A percentile compares a stretch with the other conserved stretches of the same genome.
Evolutionary conservation across 2,797 vertebrate species (phyloP).

Genomic region (Rhodeus uyekii): DNA sequence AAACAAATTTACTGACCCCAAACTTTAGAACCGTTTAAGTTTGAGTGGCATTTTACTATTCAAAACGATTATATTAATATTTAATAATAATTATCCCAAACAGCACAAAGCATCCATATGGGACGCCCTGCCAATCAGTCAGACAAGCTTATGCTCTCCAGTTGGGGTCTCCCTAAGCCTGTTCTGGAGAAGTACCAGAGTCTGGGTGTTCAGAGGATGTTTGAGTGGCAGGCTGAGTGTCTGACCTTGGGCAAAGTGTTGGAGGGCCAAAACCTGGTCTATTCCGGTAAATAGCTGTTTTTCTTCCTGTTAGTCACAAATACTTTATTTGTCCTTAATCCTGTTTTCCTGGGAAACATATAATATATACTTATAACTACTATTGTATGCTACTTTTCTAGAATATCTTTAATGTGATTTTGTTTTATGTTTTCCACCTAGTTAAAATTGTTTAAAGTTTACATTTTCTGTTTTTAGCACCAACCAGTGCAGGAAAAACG

Average conservation of each 20-base stretch:
- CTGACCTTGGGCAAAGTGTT: slow-evolving; percentile 87
- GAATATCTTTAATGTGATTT: background rate
- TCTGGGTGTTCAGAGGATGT: slow-evolving; percentile 89
- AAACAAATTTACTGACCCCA: background rate
- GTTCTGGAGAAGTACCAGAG: slow-evolving; percentile 88
- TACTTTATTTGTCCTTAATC: background rate
- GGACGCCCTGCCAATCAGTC: slow-evolving; percentile 75
- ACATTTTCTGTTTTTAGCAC: slow-evolving; percentile 76
- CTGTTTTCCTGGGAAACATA: background rate
- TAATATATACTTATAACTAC: background rate
- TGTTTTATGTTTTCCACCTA: background rate
- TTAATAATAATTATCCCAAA: background rate
- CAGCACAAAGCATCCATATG: slow-evolving; percentile 77
- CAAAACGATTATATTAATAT: background rate
- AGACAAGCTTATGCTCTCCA: slow-evolving; percentile 88
- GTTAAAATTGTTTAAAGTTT: background rate
- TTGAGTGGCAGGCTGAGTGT: slow-evolving; percentile 97
- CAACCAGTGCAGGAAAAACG: slow-evolving; percentile 97
- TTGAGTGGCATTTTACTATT: background rate
- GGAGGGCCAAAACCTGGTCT: slow-evolving; percentile 91
- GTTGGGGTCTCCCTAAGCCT: slow-evolving; percentile 89
- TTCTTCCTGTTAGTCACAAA: background rate
- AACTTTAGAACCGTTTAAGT: background rate
- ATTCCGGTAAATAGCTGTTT: slow-evolving; percentile 83
- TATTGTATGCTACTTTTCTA: background rate